A percentile compares a stretch with the other conserved stretches of the same genome.
phyloP scores from a whole-genome alignment of 1,140 invertebrate genomes.

The Mizuhopecten yessoensis region DNA sequence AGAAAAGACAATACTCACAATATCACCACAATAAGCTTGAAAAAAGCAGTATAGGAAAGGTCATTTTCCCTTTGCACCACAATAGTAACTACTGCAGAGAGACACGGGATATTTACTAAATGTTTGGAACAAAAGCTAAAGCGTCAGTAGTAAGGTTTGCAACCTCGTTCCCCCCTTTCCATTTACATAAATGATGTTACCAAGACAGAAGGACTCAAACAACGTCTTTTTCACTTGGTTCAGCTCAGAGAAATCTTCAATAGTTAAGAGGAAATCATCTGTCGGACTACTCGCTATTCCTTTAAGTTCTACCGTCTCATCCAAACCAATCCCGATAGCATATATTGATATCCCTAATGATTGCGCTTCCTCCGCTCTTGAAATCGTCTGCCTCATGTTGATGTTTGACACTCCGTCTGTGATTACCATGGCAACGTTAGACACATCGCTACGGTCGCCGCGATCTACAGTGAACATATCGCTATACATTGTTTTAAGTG shows the following conservation, averaged over 20 bases:
- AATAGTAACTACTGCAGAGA: no score
- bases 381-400: constrained; percentile 61
- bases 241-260: constrained; percentile 55
- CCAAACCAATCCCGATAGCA: constrained; percentile 63
- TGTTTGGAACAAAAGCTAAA: background rate
- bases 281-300: constrained; percentile 30
- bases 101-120: background rate
- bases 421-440: constrained; percentile 72
- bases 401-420: constrained; percentile 77
- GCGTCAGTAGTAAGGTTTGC: background rate
- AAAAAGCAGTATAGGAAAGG: no score
- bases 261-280: constrained; percentile 18
- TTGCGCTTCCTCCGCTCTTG: constrained; percentile 59
- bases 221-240: constrained; percentile 44
- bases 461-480: constrained; percentile 59
- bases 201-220: constrained; percentile 51
- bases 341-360: constrained; percentile 67
- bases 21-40: no score
- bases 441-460: constrained; percentile 67
- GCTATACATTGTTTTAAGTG: constrained; percentile 62
- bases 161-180: background rate
- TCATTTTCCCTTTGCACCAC: no score
- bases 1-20: no score
- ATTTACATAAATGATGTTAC: background rate
- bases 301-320: constrained; percentile 41